phyloP scores from a whole-genome alignment of 2,888 invertebrate species.

The Agrenia bidenticulata region DNA sequence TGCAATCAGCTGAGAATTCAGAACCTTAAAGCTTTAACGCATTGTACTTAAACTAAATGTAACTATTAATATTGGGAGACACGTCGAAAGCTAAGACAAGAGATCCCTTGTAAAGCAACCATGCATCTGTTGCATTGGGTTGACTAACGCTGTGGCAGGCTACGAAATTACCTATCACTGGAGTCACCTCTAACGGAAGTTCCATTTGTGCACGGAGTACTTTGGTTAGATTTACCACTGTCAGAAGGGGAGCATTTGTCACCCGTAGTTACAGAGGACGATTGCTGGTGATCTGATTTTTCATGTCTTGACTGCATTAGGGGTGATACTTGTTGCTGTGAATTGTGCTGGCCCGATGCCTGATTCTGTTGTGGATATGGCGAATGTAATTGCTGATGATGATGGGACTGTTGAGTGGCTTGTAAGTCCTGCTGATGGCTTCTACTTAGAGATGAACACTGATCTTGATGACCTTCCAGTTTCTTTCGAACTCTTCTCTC shows the following conservation, averaged over 20 bases:
- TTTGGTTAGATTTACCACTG: conserved; percentile 31
- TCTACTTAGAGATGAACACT: conserved; percentile 26
- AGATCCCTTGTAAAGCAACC: too few relatives aligned
- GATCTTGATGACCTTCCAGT: conserved; percentile 61
- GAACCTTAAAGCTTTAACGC: too few relatives aligned
- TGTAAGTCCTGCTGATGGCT: conserved; percentile 37
- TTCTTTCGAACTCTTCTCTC: conserved; percentile 85
- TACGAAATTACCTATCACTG: conserved; percentile 51
- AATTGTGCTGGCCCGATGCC: conserved; percentile 7
- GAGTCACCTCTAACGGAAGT: conserved; percentile 49
- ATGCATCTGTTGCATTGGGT: too few relatives aligned
- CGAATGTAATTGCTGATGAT: conserved; percentile 36
- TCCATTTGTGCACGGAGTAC: conserved; percentile 51
- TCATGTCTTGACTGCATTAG: conserved; percentile 38
- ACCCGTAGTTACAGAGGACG: conserved; percentile 10
- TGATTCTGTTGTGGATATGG: background rate
- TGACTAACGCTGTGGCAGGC: background rate
- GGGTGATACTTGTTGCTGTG: conserved; percentile 27
- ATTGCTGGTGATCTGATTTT: conserved; percentile 35
- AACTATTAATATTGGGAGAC: too few relatives aligned
- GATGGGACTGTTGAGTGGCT: conserved; percentile 38
- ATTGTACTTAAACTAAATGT: too few relatives aligned
- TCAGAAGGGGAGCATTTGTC: conserved; percentile 23
- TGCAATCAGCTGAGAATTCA: too few relatives aligned
- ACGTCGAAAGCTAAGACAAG: too few relatives aligned